A percentile compares a stretch with the other conserved stretches of the same genome.
Evolutionary conservation across 1,140 invertebrate species (phyloP).

Genomic region (Brachionus paranguensis): DNA sequence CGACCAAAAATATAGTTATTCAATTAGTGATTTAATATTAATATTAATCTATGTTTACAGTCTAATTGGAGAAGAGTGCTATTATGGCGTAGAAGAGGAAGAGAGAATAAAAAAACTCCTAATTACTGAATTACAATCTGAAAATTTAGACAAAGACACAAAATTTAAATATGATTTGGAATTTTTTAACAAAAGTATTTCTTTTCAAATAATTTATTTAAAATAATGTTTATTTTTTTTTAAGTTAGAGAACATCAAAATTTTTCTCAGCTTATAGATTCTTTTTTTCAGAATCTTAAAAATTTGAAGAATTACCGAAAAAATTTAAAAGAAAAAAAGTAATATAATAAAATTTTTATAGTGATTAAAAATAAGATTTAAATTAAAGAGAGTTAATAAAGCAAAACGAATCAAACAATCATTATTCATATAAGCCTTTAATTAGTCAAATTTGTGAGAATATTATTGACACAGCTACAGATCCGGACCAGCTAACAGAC

Average conservation of each 20-base stretch:
- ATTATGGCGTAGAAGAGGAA: conserved; percentile 33
- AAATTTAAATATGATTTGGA: not conserved
- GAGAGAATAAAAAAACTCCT: conserved; percentile 26
- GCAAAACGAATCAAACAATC: not conserved
- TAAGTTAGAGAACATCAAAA: not conserved
- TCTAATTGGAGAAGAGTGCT: conserved; percentile 33
- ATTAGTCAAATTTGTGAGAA: conserved; percentile 37
- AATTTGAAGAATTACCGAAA: not conserved
- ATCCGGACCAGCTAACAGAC: not conserved
- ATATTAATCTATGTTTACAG: conserved; percentile 21
- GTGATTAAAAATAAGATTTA: not conserved
- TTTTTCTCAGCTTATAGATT: not conserved
- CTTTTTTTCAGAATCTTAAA: conserved; percentile 26
- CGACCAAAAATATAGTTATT: not conserved
- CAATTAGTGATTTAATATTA: not conserved
- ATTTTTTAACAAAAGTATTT: conserved; percentile 32
- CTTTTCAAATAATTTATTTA: not conserved
- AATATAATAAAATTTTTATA: not conserved
- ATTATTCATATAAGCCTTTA: conserved; percentile 14
- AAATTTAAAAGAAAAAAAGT: not conserved
- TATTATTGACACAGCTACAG: not conserved
- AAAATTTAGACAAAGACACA: not conserved
- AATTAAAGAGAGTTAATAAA: not conserved
- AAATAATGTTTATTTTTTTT: not conserved
- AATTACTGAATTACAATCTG: not conserved